Conservation (phyloP, 2,113 vertebrate species). For the Uria aalge region DNA sequence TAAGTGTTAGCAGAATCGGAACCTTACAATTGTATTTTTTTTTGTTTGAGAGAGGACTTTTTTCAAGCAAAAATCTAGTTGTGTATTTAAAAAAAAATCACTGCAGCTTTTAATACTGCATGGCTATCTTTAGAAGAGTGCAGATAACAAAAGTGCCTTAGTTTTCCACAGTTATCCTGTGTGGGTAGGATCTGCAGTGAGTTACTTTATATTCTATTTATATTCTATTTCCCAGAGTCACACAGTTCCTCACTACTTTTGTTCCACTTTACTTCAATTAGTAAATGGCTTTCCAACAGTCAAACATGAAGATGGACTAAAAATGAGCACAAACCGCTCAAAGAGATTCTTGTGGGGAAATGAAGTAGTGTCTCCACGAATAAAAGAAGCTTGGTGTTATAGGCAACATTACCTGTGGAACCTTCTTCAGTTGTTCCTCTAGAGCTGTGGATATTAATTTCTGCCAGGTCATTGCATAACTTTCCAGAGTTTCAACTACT, state of each 20-base stretch:
- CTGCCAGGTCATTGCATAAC: conserved; percentile 84
- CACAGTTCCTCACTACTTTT: background rate
- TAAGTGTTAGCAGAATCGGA: background rate
- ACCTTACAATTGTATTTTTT: background rate
- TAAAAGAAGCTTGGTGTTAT: background rate
- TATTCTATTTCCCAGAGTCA: background rate
- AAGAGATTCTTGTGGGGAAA: background rate
- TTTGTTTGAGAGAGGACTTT: background rate
- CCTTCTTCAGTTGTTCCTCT: conserved; percentile 80
- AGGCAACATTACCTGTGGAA: conserved; percentile 78
- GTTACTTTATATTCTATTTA: background rate
- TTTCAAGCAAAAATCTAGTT: background rate
- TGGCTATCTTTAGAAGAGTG: background rate
- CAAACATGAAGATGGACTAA: background rate
- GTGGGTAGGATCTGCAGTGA: background rate
- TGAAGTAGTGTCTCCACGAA: background rate
- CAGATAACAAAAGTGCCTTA: background rate
- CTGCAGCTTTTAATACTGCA: background rate
- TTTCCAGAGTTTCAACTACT: conserved; percentile 79
- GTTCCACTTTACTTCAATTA: background rate
- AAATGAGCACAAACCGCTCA: background rate
- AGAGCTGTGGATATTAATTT: conserved; percentile 81
- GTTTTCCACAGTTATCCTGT: background rate
- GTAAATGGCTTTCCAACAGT: background rate
- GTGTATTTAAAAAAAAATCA: background rate